Evolutionary conservation across 2,113 vertebrate species (phyloP).

Genomic region (Phoenicopterus ruber): DNA sequence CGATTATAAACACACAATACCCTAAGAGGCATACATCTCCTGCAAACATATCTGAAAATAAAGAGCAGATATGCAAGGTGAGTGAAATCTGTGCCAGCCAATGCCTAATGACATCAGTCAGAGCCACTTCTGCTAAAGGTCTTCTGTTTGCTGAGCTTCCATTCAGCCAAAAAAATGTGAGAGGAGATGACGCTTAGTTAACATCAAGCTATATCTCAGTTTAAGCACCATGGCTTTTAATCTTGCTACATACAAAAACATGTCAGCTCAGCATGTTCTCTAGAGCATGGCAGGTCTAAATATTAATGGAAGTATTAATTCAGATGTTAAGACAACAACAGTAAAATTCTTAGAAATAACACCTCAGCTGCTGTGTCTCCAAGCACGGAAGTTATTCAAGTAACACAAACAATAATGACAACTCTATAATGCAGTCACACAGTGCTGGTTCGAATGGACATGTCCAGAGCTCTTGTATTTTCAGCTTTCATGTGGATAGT

Average conservation of each 20-base stretch:
- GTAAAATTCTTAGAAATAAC: background rate
- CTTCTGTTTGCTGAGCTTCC: background rate
- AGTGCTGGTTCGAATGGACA: background rate
- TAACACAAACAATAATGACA: background rate
- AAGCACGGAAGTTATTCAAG: background rate
- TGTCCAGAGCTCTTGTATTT: background rate
- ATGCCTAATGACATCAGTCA: background rate
- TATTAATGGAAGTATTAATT: background rate
- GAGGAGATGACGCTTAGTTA: rapidly evolving
- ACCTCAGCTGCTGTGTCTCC: background rate
- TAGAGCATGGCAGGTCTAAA: background rate
- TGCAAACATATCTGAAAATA: background rate
- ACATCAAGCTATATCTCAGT: background rate
- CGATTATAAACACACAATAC: background rate
- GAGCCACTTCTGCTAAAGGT: background rate
- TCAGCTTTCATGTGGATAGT: background rate
- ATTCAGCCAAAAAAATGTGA: background rate
- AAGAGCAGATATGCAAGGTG: background rate
- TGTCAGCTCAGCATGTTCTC: background rate
- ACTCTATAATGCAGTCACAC: background rate
- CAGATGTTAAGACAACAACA: background rate
- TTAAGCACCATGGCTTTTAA: background rate
- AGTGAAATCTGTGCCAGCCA: background rate
- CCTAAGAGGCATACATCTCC: background rate
- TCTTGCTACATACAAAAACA: background rate